Percentiles rank a stretch among this genome's conserved stretches.
Conservation (phyloP, 1,140 invertebrate species). For the Ectropis grisescens region DNA sequence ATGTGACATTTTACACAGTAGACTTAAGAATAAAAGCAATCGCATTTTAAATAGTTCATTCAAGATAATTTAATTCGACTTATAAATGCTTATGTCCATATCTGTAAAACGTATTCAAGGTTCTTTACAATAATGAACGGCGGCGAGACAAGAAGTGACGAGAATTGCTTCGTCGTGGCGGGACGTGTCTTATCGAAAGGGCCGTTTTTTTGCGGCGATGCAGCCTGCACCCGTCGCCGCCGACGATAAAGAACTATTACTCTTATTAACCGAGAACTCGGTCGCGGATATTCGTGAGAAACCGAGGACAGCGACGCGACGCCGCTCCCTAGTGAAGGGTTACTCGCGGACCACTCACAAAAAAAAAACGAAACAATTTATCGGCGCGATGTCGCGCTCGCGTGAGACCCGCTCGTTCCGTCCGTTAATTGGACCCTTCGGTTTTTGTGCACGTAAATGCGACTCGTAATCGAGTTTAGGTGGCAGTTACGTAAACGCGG, state of each 20-base stretch:
- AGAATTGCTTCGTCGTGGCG: constrained; percentile 1
- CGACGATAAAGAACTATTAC: constrained; percentile 7
- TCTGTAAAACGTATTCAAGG: too few species aligned
- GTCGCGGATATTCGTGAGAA: constrained; percentile 20
- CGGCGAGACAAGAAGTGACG: constrained; percentile 5
- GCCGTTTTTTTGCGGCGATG: constrained; percentile 12
- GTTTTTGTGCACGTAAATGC: constrained; percentile 1
- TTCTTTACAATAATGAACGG: too few species aligned
- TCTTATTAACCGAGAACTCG: constrained; percentile 2
- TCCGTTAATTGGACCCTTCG: constrained; percentile 18
- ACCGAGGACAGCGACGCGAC: constrained; percentile 1
- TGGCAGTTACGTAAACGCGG: constrained; percentile 13
- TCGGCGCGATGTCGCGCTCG: constrained; percentile 9
- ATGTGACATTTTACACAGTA: too few species aligned
- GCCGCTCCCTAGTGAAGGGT: constrained; percentile 9
- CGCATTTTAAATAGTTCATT: too few species aligned
- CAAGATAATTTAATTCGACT: too few species aligned
- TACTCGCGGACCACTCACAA: constrained; percentile 7
- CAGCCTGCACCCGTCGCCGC: not conserved
- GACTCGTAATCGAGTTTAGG: not conserved
- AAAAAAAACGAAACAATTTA: constrained; percentile 12
- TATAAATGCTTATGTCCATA: too few species aligned
- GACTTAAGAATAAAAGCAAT: too few species aligned
- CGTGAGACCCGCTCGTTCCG: constrained; percentile 14
- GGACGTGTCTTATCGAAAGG: constrained; percentile 19